These are phyloP conservation scores for Noctua janthina DNA, from an alignment of 2,888 invertebrate species.

Conservation along the genomic window DNA sequence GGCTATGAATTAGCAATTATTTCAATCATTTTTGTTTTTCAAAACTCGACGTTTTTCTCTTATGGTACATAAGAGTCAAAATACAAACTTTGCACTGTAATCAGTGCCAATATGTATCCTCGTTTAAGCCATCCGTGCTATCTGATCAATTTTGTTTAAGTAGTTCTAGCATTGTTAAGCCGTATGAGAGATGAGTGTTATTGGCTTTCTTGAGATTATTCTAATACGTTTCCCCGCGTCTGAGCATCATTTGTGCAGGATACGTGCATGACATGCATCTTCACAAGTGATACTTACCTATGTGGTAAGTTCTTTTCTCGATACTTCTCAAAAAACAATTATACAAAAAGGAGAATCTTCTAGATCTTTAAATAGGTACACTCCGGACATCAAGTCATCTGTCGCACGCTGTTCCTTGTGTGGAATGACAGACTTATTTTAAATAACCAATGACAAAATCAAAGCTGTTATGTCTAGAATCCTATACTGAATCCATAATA, in stretches of 20 bases:
- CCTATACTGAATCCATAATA: neutral
- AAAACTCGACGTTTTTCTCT: neutral
- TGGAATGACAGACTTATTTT: neutral
- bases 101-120: neutral
- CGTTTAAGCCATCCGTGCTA: neutral
- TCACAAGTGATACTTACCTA: neutral
- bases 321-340: neutral
- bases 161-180: slow-evolving; percentile 15
- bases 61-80: neutral
- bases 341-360: neutral
- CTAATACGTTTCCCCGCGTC: neutral
- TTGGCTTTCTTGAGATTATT: slow-evolving; percentile 16
- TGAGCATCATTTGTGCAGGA: slow-evolving; percentile 4
- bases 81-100: neutral
- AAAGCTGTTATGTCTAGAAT: neutral
- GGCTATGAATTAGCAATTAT: neutral
- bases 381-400: neutral
- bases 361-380: neutral
- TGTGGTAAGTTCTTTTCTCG: neutral
- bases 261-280: neutral
- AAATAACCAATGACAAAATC: neutral
- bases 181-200: slow-evolving; percentile 7
- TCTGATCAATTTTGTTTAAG: slow-evolving; percentile 20
- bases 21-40: neutral
- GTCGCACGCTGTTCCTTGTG: neutral